Conservation (phyloP, 2,888 invertebrate genomes). For the Arctia plantaginis region DNA sequence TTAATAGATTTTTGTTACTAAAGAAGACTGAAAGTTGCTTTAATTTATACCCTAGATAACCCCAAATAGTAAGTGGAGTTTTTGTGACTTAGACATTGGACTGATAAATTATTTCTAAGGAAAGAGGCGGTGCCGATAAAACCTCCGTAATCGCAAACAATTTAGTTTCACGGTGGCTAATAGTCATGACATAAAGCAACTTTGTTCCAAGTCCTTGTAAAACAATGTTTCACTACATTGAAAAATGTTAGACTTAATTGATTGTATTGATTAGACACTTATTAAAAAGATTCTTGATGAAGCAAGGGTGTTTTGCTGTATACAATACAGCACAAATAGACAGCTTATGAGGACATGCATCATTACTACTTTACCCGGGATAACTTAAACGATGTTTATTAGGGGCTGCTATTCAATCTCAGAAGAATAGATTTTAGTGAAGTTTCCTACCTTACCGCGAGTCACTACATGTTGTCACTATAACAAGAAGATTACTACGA, state of each 20-base stretch:
- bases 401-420: too few species aligned
- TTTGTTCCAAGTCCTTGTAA: slow-evolving; percentile 7
- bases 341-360: neutral
- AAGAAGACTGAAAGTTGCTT: neutral
- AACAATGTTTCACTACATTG: neutral
- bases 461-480: too few species aligned
- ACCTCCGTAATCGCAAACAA: slow-evolving; percentile 16
- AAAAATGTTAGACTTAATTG: neutral
- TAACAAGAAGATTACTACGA: too few species aligned
- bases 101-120: slow-evolving; percentile 16
- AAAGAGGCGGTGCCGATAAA: slow-evolving; percentile 19
- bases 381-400: too few species aligned
- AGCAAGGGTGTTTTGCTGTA: too few species aligned
- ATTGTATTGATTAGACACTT: neutral
- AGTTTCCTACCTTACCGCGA: too few species aligned
- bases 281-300: too few species aligned
- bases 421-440: too few species aligned
- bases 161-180: slow-evolving; percentile 13
- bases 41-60: neutral
- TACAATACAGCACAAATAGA: neutral
- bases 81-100: too few species aligned
- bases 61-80: slow-evolving; percentile 11
- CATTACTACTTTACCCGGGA: too few species aligned
- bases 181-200: slow-evolving; percentile 17
- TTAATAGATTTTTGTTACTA: neutral